Conservation (phyloP, 2,797 vertebrate species). For the Cyclura pinguis region DNA sequence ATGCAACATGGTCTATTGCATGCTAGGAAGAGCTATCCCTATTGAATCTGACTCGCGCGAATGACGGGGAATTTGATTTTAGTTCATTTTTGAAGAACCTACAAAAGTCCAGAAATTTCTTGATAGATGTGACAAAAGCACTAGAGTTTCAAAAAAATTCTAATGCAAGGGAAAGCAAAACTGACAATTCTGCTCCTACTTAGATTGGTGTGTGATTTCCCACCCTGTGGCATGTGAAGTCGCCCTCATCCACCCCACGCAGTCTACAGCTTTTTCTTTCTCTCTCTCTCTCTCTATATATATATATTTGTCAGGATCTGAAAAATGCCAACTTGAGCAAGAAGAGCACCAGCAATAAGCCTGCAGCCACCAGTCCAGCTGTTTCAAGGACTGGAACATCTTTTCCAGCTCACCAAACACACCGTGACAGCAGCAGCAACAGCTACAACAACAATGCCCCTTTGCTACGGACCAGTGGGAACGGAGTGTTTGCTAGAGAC, state of each 20-base stretch:
- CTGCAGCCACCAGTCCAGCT: not conserved
- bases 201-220: not conserved
- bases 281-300: not conserved
- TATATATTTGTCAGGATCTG: slow-evolving; percentile 80
- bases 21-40: not conserved
- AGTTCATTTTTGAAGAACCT: not conserved
- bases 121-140: not conserved
- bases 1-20: not conserved
- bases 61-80: not conserved
- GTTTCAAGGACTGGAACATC: slow-evolving; percentile 15
- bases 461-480: slow-evolving; percentile 48
- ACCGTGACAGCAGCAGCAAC: slow-evolving; percentile 50
- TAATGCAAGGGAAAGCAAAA: not conserved
- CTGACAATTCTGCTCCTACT: not conserved
- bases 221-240: fast-evolving
- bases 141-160: not conserved
- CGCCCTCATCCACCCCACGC: not conserved
- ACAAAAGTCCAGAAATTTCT: not conserved
- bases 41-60: not conserved
- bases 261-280: not conserved
- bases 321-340: slow-evolving; percentile 79
- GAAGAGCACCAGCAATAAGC: slow-evolving; percentile 49
- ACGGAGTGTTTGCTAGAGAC: slow-evolving; percentile 60
- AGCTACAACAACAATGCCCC: slow-evolving; percentile 47
- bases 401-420: slow-evolving; percentile 67